Conservation (phyloP, 2,797 vertebrate species). For the Sebastes minor region DNA sequence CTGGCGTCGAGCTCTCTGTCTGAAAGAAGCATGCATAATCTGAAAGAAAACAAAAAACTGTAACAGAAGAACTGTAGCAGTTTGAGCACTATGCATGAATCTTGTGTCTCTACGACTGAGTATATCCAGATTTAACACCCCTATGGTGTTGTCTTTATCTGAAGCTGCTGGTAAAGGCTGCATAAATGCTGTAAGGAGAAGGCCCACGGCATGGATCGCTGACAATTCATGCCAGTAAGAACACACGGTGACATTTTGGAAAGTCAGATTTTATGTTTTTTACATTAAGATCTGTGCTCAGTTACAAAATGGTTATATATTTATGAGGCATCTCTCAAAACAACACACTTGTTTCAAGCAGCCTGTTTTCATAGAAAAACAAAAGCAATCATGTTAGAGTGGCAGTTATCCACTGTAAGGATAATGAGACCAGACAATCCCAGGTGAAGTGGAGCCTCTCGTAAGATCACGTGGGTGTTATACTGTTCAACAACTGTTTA, state of each 20-base stretch:
- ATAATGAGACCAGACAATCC: slow-evolving; percentile 37
- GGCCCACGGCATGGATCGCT: background rate
- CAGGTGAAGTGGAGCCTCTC: slow-evolving; percentile 39
- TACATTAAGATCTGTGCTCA: background rate
- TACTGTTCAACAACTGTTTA: slow-evolving; percentile 23
- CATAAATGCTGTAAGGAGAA: background rate
- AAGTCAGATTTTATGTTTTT: background rate
- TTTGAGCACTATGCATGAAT: background rate
- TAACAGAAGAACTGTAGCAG: background rate
- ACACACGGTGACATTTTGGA: background rate
- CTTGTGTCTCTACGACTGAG: background rate
- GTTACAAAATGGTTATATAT: background rate
- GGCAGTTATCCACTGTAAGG: background rate
- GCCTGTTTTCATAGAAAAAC: slow-evolving; percentile 21
- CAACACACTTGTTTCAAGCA: background rate
- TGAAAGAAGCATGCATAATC: background rate
- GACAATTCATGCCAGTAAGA: background rate
- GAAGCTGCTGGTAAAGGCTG: background rate
- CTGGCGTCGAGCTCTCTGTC: background rate
- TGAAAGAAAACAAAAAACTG: background rate
- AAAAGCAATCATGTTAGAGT: slow-evolving; percentile 22
- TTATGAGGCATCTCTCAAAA: background rate
- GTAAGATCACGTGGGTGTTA: slow-evolving; percentile 41
- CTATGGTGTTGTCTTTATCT: background rate
- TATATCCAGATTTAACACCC: background rate